Percentiles rank a stretch among this genome's conserved stretches.
Conservation (phyloP, 2,888 invertebrate genomes). For the Leucoptera coffeella region DNA sequence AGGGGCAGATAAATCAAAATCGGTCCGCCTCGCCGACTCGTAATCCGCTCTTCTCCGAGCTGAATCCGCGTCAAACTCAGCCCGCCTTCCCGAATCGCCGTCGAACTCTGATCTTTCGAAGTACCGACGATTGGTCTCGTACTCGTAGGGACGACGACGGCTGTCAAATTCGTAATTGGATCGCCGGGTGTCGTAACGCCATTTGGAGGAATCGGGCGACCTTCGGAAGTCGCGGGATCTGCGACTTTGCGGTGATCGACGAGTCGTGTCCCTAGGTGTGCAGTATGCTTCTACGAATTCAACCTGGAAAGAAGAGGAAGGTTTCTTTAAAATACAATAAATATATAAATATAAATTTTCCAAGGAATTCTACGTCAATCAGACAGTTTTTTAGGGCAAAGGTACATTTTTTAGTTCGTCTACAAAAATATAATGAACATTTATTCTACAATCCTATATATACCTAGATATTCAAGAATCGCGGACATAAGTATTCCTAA, state of each 20-base stretch:
- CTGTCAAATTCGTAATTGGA: slow-evolving; percentile 39
- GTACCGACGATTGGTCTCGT: slow-evolving; percentile 18
- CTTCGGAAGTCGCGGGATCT: slow-evolving; percentile 35
- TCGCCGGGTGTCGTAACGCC: slow-evolving; percentile 39
- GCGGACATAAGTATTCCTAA: too few species aligned
- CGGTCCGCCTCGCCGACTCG: slow-evolving; percentile 42
- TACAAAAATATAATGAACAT: too few species aligned
- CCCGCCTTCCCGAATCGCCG: slow-evolving; percentile 31
- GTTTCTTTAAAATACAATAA: background rate
- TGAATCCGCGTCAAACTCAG: slow-evolving; percentile 35
- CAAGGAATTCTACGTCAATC: too few species aligned
- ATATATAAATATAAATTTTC: too few species aligned
- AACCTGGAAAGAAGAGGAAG: slow-evolving; percentile 48
- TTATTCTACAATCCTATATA: too few species aligned
- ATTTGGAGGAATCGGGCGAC: slow-evolving; percentile 36
- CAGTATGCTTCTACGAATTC: slow-evolving; percentile 70
- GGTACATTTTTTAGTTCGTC: too few species aligned
- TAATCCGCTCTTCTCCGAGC: slow-evolving; percentile 38
- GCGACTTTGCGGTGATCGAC: slow-evolving; percentile 36
- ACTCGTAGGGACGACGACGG: slow-evolving; percentile 33
- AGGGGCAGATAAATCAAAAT: slow-evolving; percentile 39
- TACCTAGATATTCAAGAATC: too few species aligned
- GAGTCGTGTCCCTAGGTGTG: slow-evolving; percentile 62
- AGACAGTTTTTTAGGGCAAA: too few species aligned
- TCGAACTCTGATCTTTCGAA: slow-evolving; percentile 25